Evolutionary conservation across 37 sponge, comb jelly and placozoan genomes (phyloP).

Genomic region (Beroe forskalii): DNA sequence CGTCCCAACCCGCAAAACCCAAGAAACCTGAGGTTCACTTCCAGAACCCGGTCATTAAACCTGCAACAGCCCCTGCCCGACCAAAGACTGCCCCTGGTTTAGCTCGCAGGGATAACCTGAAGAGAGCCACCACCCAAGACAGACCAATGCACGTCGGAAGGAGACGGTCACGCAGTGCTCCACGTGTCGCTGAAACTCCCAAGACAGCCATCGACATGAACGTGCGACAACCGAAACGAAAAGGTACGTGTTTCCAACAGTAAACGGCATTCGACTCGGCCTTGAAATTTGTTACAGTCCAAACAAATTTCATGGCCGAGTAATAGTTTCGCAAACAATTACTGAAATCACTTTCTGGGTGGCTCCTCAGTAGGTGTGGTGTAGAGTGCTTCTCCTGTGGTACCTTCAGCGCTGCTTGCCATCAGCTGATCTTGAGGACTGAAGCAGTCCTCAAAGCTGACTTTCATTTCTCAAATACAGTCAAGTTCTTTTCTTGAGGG

Average conservation of each 20-base stretch:
- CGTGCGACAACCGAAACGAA: conserved; percentile 5
- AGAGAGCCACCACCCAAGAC: background rate
- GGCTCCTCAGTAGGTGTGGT: too few relatives aligned
- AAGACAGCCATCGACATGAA: background rate
- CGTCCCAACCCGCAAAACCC: background rate
- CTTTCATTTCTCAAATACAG: too few relatives aligned
- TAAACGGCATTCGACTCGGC: too few relatives aligned
- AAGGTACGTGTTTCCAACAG: conserved; percentile 14
- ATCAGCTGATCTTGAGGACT: too few relatives aligned
- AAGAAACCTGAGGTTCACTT: conserved; percentile 19
- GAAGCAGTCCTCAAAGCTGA: too few relatives aligned
- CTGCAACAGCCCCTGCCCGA: background rate
- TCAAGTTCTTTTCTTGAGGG: too few relatives aligned
- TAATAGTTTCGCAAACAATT: too few relatives aligned
- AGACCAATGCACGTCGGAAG: background rate
- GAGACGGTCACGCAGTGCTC: background rate
- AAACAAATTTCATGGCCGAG: too few relatives aligned
- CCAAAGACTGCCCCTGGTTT: conserved; percentile 51
- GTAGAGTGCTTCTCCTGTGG: too few relatives aligned
- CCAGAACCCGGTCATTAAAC: background rate
- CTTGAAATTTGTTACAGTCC: too few relatives aligned
- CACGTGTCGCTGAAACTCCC: background rate
- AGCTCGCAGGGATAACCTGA: background rate
- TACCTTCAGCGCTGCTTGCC: too few relatives aligned
- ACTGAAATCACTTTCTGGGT: too few relatives aligned